Evolutionary conservation across 2,888 invertebrate species (phyloP).

Genomic region (Thymelicus sylvestris): DNA sequence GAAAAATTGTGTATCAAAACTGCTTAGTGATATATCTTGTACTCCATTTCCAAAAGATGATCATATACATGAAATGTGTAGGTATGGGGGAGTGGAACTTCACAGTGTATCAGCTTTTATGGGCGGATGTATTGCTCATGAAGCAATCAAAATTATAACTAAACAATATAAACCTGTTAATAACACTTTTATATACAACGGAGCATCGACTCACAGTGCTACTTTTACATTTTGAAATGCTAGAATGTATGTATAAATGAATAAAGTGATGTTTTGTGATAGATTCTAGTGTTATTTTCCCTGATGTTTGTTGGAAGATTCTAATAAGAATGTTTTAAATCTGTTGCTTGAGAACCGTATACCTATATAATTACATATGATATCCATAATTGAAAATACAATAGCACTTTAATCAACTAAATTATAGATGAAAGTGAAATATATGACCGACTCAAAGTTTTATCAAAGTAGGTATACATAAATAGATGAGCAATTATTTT

Average conservation of each 20-base stretch:
- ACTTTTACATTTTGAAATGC: constrained; percentile 89
- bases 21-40: constrained; percentile 94
- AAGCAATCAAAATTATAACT: constrained; percentile 97
- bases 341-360: too few relatives aligned
- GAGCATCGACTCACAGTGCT: constrained; percentile 93
- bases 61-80: constrained; percentile 96
- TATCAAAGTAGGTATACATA: too few relatives aligned
- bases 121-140: constrained; percentile 97
- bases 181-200: constrained; percentile 98
- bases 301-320: too few relatives aligned
- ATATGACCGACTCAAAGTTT: too few relatives aligned
- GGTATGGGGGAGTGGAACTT: constrained; percentile 97
- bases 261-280: constrained; percentile 38
- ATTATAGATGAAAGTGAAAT: too few relatives aligned
- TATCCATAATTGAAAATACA: too few relatives aligned
- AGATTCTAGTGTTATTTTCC: too few relatives aligned
- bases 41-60: constrained; percentile 93
- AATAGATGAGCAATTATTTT: too few relatives aligned
- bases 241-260: constrained; percentile 25
- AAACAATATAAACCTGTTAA: constrained; percentile 98
- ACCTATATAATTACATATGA: too few relatives aligned
- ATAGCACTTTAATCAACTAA: too few relatives aligned
- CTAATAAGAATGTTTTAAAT: too few relatives aligned
- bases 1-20: constrained; percentile 89
- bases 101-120: constrained; percentile 97